Conservation (phyloP, 2,797 vertebrate genomes). For the Novumbra hubbsi region DNA sequence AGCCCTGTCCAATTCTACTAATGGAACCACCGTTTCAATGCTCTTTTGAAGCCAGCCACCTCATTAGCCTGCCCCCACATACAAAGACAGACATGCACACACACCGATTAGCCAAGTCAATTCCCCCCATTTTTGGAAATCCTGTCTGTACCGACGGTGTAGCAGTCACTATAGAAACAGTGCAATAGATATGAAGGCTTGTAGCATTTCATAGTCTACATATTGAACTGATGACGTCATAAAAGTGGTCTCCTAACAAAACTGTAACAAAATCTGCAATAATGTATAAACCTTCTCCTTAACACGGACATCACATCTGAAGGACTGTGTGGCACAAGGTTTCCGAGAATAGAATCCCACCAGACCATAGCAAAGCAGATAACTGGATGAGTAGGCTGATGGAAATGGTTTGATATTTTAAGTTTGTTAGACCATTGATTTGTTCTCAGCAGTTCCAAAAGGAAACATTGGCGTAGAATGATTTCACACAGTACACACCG, state of each 20-base stretch:
- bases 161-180: not conserved
- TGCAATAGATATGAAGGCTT: not conserved
- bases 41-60: not conserved
- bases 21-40: not conserved
- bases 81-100: not conserved
- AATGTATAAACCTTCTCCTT: not conserved
- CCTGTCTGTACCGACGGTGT: not conserved
- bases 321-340: not conserved
- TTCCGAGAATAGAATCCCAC: not conserved
- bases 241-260: not conserved
- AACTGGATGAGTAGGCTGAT: not conserved
- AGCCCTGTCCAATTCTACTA: not conserved
- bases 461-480: not conserved
- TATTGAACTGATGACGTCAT: not conserved
- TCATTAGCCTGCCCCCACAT: not conserved
- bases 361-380: not conserved
- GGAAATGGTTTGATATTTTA: constrained; percentile 1
- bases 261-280: too few species aligned
- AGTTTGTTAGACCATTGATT: not conserved
- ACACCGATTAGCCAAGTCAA: not conserved
- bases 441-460: constrained; percentile 3
- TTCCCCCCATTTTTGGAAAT: not conserved
- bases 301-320: not conserved
- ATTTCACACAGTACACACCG: constrained; percentile 13
- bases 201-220: not conserved